Percentiles rank a stretch among this genome's conserved stretches.
These are phyloP conservation scores for Knipowitschia caucasica DNA, from an alignment of 2,797 vertebrate species.

Conservation along the genomic window DNA sequence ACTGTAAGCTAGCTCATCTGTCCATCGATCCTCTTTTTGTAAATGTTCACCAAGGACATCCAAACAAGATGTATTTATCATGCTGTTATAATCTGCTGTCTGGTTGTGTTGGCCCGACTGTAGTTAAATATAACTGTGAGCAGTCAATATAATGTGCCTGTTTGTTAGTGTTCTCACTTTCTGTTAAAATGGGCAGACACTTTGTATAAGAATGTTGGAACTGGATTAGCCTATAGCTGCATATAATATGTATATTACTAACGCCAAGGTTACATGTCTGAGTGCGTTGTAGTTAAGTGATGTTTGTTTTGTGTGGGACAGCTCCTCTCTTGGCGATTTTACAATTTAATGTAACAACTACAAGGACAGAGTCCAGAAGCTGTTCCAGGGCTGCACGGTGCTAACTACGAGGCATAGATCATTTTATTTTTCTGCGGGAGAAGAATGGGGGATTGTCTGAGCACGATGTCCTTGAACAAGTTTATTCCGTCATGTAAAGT, in stretches of 20 bases:
- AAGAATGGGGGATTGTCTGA: slow-evolving; percentile 4
- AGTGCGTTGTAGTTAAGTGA: not conserved
- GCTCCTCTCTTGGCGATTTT: slow-evolving; percentile 40
- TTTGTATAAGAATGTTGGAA: too few relatives aligned
- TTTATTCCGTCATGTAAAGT: slow-evolving; percentile 7
- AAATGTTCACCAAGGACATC: slow-evolving; percentile 9
- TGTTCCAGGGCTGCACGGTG: not conserved
- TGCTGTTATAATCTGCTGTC: not conserved
- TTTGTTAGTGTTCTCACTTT: not conserved
- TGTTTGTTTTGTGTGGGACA: slow-evolving; percentile 25
- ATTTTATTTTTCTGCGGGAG: slow-evolving; percentile 9
- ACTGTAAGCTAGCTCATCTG: slow-evolving; percentile 32
- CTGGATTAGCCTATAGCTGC: too few relatives aligned
- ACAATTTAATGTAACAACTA: slow-evolving; percentile 20
- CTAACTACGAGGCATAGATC: slow-evolving; percentile 1
- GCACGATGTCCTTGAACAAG: slow-evolving; percentile 1
- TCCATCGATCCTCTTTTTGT: slow-evolving; percentile 1
- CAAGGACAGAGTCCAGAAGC: slow-evolving; percentile 26
- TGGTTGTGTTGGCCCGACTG: not conserved
- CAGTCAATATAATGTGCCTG: not conserved
- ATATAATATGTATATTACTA: too few relatives aligned
- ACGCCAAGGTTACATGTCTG: not conserved
- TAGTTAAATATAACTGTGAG: not conserved
- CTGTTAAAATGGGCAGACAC: not conserved
- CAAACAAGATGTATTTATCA: not conserved